Conservation (phyloP, 2,113 vertebrate species). For the Meles meles region DNA sequence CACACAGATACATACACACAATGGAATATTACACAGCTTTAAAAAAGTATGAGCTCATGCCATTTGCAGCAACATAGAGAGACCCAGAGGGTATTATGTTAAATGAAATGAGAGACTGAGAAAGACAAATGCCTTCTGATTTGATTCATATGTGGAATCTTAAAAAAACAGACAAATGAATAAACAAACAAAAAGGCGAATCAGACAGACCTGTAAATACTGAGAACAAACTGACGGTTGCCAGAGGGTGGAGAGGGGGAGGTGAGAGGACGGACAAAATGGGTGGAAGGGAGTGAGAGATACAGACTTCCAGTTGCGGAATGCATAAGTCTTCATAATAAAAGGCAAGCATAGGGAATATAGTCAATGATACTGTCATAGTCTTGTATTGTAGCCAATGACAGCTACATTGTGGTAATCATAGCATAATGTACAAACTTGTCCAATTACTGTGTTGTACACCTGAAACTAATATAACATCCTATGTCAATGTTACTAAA, state of each 20-base stretch:
- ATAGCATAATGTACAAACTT: background rate
- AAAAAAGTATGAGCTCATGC: background rate
- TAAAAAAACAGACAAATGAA: background rate
- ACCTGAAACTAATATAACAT: background rate
- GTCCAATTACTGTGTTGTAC: background rate
- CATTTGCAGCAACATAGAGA: background rate
- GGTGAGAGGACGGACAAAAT: background rate
- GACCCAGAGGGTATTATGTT: background rate
- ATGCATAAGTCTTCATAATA: background rate
- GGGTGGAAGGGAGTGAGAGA: background rate
- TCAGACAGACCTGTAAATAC: background rate
- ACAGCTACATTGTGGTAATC: background rate
- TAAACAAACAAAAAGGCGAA: background rate
- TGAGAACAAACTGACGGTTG: background rate
- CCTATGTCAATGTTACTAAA: background rate
- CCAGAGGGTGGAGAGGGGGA: background rate
- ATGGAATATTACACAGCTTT: background rate
- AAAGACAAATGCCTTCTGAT: background rate
- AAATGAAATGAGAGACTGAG: background rate
- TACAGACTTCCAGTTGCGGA: background rate
- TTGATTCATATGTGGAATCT: background rate
- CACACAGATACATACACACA: background rate
- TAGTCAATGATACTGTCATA: background rate
- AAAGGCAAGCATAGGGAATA: background rate
- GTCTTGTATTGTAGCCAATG: background rate